phyloP scores from a whole-genome alignment of 2,888 invertebrate genomes.

The Brachypalpus laphriformis region DNA sequence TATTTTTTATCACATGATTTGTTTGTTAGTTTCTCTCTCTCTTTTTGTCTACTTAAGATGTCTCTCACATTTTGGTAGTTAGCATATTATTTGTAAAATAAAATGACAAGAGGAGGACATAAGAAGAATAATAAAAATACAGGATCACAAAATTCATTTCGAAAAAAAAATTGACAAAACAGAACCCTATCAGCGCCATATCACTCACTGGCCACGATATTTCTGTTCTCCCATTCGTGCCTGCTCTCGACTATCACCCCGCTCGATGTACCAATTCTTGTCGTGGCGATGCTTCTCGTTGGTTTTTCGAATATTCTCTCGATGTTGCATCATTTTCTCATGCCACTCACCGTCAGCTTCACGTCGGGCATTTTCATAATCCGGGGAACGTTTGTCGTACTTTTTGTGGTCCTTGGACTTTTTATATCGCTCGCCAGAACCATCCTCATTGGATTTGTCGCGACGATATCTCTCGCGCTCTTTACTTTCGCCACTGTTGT shows the following conservation, averaged over 20 bases:
- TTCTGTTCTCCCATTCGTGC: conserved; percentile 76
- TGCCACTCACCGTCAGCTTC: conserved; percentile 78
- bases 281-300: conserved; percentile 77
- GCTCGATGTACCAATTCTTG: conserved; percentile 81
- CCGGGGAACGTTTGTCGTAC: conserved; percentile 51
- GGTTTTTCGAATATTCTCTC: conserved; percentile 77
- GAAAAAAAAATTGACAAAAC: conserved; percentile 15
- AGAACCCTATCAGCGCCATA: neutral
- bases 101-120: conserved; percentile 12
- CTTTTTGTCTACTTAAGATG: conserved; percentile 12
- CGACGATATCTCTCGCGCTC: conserved; percentile 48
- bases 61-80: conserved; percentile 27
- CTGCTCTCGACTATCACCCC: conserved; percentile 79
- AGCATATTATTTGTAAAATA: conserved; percentile 8
- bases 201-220: conserved; percentile 37
- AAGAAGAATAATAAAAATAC: conserved; percentile 14
- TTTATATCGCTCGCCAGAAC: conserved; percentile 49
- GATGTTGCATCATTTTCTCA: conserved; percentile 79
- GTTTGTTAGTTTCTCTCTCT: conserved; percentile 43
- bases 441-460: conserved; percentile 61
- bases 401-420: conserved; percentile 61
- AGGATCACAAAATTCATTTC: conserved; percentile 59
- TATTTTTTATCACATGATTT: conserved; percentile 64
- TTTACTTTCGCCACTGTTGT: conserved; percentile 45
- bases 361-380: conserved; percentile 69